Percentiles rank a stretch among this genome's conserved stretches.
phyloP scores from a whole-genome alignment of 2,888 invertebrate genomes.

The Drosophila atroscutellata region DNA sequence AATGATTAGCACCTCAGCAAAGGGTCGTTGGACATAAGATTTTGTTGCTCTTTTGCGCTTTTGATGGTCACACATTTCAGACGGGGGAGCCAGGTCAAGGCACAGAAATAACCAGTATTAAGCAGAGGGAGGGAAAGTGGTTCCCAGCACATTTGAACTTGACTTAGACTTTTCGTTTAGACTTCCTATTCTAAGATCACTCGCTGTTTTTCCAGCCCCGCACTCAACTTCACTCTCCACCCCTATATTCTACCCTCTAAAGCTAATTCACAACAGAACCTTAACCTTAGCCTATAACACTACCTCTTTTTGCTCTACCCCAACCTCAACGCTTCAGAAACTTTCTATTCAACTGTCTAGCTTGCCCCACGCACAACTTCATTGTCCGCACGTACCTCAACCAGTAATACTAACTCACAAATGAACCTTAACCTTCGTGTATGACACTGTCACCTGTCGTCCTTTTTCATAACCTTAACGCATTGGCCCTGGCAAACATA shows the following conservation, averaged over 20 bases:
- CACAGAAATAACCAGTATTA: not conserved
- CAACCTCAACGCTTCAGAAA: not conserved
- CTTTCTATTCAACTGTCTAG: no score
- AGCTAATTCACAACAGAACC: not conserved
- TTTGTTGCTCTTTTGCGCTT: slow-evolving; percentile 30
- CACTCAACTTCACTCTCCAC: not conserved
- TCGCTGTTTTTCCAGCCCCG: not conserved
- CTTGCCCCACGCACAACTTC: not conserved
- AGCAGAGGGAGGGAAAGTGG: no score
- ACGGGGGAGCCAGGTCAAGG: slow-evolving; percentile 7
- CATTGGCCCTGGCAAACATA: slow-evolving; percentile 21
- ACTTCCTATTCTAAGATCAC: not conserved
- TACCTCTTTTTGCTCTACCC: not conserved
- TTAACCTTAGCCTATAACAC: not conserved
- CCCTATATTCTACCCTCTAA: not conserved
- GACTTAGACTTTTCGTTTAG: not conserved
- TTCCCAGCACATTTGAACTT: slow-evolving; percentile 1
- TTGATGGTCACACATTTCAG: slow-evolving; percentile 10
- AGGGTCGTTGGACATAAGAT: slow-evolving; percentile 17
- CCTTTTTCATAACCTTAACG: not conserved
- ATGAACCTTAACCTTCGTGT: not conserved
- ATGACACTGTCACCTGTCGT: not conserved
- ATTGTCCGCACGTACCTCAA: not conserved
- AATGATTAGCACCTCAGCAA: slow-evolving; percentile 35
- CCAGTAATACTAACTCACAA: not conserved